Base-by-base conservation (phyloP, 2,797 vertebrate genomes). In the Anas bahamensis region DNA sequence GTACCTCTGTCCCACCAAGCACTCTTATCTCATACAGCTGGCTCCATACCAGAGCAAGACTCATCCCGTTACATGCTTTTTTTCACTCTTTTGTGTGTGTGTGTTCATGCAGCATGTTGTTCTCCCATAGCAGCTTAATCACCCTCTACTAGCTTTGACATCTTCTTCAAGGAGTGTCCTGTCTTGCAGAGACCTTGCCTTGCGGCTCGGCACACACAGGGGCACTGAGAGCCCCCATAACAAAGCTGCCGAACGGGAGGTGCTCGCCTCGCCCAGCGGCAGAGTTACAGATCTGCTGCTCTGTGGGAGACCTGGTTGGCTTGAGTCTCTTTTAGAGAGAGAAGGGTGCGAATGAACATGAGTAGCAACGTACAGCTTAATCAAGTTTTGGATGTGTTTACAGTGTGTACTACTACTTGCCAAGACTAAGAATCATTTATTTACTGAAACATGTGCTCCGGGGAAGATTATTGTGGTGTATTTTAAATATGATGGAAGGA, bases 221-320 rank as follows among this genome's bases (percentile, higher is more conserved):
- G 52, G 19, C 13, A 8, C 37, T 22, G 60, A 24, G 33, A 81
- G 9, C 24, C 22, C 41, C 17, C 48, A 60, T 48, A 77, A 63
- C 7, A 11, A 26, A 80, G 22, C 64, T 71, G 70, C 70, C 57
- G 87, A 59, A n/a, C 2, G 0, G 0, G 9, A 64, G 61, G 17
- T 7, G 10, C 1, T 12, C 46, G 29, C 44, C 76, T 53, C 0
- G 0, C 15, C 33, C 39, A 2, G 7, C 50, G 46, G 33, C 35
- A 31, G 41, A 31, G 41, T 60, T 29, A 31, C 0, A 1, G 12
- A 39, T 28, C 48, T 59, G 14, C 1, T 19, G 65, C 33, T 73
- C 41, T 15, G 33, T 71, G 50, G 17, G 18, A 23, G 24, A 4
- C 37, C 17, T 61, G 59, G 22, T 66, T 66, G 82, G 22, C 26